Conservation (phyloP, 1,140 invertebrate species). For the Zaprionus capensis region DNA sequence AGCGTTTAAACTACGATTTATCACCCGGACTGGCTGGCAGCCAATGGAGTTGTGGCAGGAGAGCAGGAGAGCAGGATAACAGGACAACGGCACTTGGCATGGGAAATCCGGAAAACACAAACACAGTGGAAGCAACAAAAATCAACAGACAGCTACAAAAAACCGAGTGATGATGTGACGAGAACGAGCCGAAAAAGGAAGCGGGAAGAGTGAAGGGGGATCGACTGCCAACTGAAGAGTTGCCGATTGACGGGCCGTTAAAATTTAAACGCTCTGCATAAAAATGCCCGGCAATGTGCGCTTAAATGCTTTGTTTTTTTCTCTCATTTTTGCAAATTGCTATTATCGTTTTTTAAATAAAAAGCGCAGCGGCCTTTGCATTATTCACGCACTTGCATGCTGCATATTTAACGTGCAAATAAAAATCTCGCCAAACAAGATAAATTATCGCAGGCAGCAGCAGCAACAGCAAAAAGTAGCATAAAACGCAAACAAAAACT, state of each 20-base stretch:
- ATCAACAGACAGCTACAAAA: constrained; percentile 29
- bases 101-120: constrained; percentile 22
- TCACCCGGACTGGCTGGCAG: constrained; percentile 52
- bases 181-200: constrained; percentile 40
- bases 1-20: constrained; percentile 81
- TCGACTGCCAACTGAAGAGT: constrained; percentile 26
- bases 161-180: constrained; percentile 75
- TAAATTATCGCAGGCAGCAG: constrained; percentile 70
- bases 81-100: constrained; percentile 7
- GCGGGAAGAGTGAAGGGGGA: constrained; percentile 1
- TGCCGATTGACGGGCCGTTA: constrained; percentile 56
- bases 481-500: constrained; percentile 43
- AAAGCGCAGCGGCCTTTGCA: constrained; percentile 68
- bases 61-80: constrained; percentile 12
- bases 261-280: constrained; percentile 76
- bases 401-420: constrained; percentile 78
- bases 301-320: constrained; percentile 50
- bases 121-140: constrained; percentile 36
- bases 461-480: constrained; percentile 45
- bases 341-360: constrained; percentile 80
- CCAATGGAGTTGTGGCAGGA: constrained; percentile 3
- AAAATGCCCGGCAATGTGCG: constrained; percentile 36
- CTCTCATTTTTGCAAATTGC: constrained; percentile 66
- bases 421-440: constrained; percentile 82
- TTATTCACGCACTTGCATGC: constrained; percentile 74